Percentiles rank a stretch among this genome's conserved stretches.
These are phyloP conservation scores for Betta splendens DNA, from an alignment of 2,797 vertebrate genomes.

Conservation along the genomic window DNA sequence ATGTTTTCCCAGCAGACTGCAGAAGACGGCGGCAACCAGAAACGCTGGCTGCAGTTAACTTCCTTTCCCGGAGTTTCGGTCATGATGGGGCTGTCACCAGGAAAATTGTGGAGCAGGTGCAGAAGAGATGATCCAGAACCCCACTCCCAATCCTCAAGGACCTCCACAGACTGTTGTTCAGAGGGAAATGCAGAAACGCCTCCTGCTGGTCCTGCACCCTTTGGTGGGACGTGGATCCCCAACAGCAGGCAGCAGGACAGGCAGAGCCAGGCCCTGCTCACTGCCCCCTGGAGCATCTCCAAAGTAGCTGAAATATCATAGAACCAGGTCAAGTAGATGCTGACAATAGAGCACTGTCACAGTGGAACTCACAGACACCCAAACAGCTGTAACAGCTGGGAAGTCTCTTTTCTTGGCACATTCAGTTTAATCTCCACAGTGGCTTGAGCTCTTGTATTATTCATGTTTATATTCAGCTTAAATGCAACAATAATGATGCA, in stretches of 20 bases:
- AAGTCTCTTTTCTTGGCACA: conserved; percentile 14
- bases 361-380: conserved; percentile 1
- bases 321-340: conserved; percentile 7
- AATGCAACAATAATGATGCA: not conserved
- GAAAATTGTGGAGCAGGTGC: conserved; percentile 77
- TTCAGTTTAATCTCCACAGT: conserved; percentile 15
- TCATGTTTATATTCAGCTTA: not conserved
- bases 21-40: conserved; percentile 78
- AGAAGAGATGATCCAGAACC: conserved; percentile 77
- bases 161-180: conserved; percentile 43
- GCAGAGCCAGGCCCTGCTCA: conserved; percentile 47
- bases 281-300: conserved; percentile 65
- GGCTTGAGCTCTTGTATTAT: not conserved
- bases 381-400: conserved; percentile 18
- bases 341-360: not conserved
- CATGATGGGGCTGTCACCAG: conserved; percentile 80
- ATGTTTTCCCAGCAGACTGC: conserved; percentile 79
- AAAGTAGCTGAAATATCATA: conserved; percentile 31
- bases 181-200: not conserved
- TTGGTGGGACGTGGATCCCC: conserved; percentile 37
- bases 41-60: conserved; percentile 82
- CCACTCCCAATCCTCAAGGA: conserved; percentile 69
- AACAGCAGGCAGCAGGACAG: conserved; percentile 65
- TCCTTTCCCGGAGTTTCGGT: conserved; percentile 63
- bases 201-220: conserved; percentile 29